These are phyloP conservation scores for Oligia fasciuncula DNA, from an alignment of 2,888 invertebrate species.

Conservation along the genomic window DNA sequence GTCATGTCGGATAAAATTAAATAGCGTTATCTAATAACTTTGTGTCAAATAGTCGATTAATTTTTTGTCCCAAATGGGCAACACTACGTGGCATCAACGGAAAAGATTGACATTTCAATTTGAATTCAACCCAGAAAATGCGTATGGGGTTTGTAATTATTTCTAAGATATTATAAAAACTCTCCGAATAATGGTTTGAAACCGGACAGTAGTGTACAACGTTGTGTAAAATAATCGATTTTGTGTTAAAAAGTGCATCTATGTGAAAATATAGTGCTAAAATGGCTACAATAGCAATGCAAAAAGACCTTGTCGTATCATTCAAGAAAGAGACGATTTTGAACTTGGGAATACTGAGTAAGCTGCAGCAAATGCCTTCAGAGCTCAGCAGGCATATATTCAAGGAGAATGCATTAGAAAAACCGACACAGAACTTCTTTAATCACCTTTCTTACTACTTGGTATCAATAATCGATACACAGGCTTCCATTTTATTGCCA, in stretches of 20 bases:
- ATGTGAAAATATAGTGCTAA: conserved; percentile 53
- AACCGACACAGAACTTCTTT: conserved; percentile 84
- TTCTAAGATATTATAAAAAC: conserved; percentile 18
- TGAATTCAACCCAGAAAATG: conserved; percentile 44
- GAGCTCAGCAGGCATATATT: conserved; percentile 77
- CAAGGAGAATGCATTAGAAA: conserved; percentile 84
- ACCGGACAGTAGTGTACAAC: background rate
- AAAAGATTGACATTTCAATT: conserved; percentile 53
- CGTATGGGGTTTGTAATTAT: conserved; percentile 42
- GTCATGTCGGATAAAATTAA: no score
- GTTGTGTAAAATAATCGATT: background rate
- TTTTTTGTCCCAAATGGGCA: background rate
- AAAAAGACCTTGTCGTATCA: conserved; percentile 78
- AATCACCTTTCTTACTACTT: conserved; percentile 84
- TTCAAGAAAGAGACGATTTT: conserved; percentile 80
- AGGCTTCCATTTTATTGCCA: conserved; percentile 72
- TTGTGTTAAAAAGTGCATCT: conserved; percentile 25
- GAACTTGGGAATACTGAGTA: conserved; percentile 78
- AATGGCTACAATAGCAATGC: conserved; percentile 78
- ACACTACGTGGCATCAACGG: conserved; percentile 59
- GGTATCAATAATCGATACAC: conserved; percentile 81
- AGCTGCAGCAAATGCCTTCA: conserved; percentile 76
- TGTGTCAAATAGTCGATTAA: conserved; percentile 5
- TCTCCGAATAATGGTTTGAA: conserved; percentile 25
- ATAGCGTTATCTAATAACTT: no score